Base-by-base conservation (phyloP, 2,113 vertebrate species). In the Erythrolamprus reginae region DNA sequence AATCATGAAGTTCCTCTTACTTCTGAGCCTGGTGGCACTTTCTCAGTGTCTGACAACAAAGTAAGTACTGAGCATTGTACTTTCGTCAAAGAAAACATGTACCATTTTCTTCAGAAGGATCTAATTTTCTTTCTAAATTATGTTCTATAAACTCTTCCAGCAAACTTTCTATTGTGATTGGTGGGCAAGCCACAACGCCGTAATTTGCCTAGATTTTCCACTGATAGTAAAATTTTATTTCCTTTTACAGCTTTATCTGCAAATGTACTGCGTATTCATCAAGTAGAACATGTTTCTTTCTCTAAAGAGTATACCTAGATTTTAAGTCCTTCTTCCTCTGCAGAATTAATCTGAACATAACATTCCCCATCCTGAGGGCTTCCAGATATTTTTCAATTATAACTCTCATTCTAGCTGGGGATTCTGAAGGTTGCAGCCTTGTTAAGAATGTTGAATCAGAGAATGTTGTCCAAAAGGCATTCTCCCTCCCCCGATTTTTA, bases 1-100 rank as follows among this genome's bases (percentile, higher is more conserved):
- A 89, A 92, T 77, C 90, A 97, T 97, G 97, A 97, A 94, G 94
- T 94, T 95, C 90, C 89, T 97, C 47, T 91, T 93, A 87, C 87
- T 97, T 45, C 94, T 97, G 0, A 0, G 89, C 52, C 90, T 97
- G 84, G 93, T 96, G 91, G 93, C 92, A 55, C 77, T 97, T 53
- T 95, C 94, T 23, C 95, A 97, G 0, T 95, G 96, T 88, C 0
- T 70, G 0, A 47, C 87, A 48, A 17, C 1, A 89, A 97, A 84
- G 97, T 97, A 93, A 96, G 96, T 89, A 15, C 51, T 0, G 0
- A 51, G 0, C 6, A 21, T 19, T 85, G 3, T 10, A 33, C 10
- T 58, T 51, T 82, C 87, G 86, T 70, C 8, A 4, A 5, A 55
- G 42, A 56, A 47, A 51, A 10, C 38, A 23, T 23, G 8, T 33